Base-by-base conservation (phyloP, 2,113 vertebrate species). In the Fregetta grallaria region DNA sequence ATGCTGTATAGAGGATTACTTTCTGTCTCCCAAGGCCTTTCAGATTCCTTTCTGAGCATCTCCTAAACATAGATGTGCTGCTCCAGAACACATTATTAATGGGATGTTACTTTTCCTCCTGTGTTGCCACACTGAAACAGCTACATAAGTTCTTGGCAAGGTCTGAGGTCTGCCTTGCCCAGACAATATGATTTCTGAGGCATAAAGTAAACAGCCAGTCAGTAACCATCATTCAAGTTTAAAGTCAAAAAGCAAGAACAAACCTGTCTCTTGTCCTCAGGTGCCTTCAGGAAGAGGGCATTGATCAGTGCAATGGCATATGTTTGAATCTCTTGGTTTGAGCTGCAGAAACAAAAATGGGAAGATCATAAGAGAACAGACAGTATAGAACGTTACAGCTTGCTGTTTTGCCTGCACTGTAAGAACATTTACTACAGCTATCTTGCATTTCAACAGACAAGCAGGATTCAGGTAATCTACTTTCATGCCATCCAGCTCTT, bases 261-360 rank as follows among this genome's bases (percentile, higher is more conserved):
- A 91, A 99, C 99, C 99, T 99, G 99, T 92, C 99, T 98, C 90
- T 99, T 98, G 96, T 99, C 99, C 97, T 99, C 99, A 4, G 99
- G 99, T 13, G 99, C 99, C 97, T 99, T 99, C 96, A 99, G 98
- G 97, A 99, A 99, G 68, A 99, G 99, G 40, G 99, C 99, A 7
- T 99, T 99, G 97, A 99, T 99, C 96, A 99, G 98, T 42, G 99
- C 99, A 62, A 99, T 99, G 94, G 99, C 99, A 7, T 99, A 99
- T 1, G 99, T 99, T 98, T 99, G 99, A 96, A 99, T 99, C 98
- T 99, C 99, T 98, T 99, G 99, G 97, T 99, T 99, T 93, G 99
- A 99, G 95, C 99, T 99, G 98, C 96, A 97, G 96, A 67, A 78
- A 92, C 68, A 94, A 49, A 78, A 61, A 75, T 17, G 30, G 38